These are phyloP conservation scores for Drosophila mettleri DNA, from an alignment of 2,888 invertebrate genomes.

Conservation along the genomic window DNA sequence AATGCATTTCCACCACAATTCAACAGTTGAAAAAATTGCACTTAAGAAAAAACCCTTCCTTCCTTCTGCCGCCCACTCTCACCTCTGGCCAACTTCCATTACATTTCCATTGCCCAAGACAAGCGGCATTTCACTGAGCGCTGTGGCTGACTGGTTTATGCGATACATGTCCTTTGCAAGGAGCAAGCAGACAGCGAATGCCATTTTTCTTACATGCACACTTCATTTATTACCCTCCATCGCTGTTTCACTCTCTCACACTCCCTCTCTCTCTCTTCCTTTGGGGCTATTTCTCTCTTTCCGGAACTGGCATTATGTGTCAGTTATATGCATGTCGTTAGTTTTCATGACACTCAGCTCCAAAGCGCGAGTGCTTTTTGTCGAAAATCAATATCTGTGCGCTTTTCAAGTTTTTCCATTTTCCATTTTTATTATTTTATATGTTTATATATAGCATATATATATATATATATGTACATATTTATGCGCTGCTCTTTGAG, in stretches of 20 bases:
- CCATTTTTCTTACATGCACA: slow-evolving; percentile 73
- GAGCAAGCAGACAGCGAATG: slow-evolving; percentile 37
- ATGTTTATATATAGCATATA: slow-evolving; percentile 2
- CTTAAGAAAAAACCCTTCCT: neutral
- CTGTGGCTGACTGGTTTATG: slow-evolving; percentile 20
- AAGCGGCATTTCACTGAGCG: slow-evolving; percentile 70
- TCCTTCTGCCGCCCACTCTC: neutral
- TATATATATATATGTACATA: slow-evolving; percentile 8
- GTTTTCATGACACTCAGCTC: slow-evolving; percentile 70
- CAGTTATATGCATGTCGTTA: slow-evolving; percentile 78
- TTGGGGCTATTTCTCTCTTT: neutral
- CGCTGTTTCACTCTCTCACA: slow-evolving; percentile 2
- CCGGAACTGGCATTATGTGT: slow-evolving; percentile 55
- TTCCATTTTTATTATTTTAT: neutral
- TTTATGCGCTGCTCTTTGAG: slow-evolving; percentile 63
- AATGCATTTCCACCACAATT: slow-evolving; percentile 4
- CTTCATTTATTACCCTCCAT: slow-evolving; percentile 72
- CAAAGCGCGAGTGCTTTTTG: slow-evolving; percentile 42
- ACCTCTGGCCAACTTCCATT: neutral
- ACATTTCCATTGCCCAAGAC: slow-evolving; percentile 35
- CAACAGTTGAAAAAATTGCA: neutral
- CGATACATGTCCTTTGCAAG: slow-evolving; percentile 36
- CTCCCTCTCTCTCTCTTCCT: neutral
- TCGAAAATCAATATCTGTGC: slow-evolving; percentile 66
- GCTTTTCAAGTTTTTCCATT: slow-evolving; percentile 53